phyloP scores from a whole-genome alignment of 2,888 invertebrate genomes.

The Caenorhabditis sp. region DNA sequence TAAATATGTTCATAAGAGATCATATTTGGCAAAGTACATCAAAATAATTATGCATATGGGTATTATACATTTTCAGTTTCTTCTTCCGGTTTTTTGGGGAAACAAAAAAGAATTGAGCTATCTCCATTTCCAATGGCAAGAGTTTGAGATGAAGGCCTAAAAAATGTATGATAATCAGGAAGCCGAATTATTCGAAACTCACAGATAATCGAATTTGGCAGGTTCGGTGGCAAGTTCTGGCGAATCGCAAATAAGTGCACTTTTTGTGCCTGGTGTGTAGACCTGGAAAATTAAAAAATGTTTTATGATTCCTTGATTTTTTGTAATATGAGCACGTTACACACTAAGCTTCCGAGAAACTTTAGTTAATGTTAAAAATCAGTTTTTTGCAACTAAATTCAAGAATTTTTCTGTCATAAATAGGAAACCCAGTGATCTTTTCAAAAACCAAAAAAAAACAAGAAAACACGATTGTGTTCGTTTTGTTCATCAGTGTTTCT shows the following conservation, averaged over 20 bases:
- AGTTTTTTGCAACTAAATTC: too few relatives aligned
- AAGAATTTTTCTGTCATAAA: too few relatives aligned
- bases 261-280: slow-evolving; percentile 27
- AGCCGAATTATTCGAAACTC: background rate
- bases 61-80: background rate
- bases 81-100: background rate
- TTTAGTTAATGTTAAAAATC: too few relatives aligned
- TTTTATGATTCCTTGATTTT: too few relatives aligned
- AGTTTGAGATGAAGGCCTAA: slow-evolving; percentile 14
- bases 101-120: slow-evolving; percentile 27
- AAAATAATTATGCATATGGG: too few relatives aligned
- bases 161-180: background rate
- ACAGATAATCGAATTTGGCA: slow-evolving; percentile 6
- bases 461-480: slow-evolving; percentile 4
- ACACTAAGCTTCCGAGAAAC: too few relatives aligned
- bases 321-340: too few relatives aligned
- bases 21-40: too few relatives aligned
- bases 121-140: slow-evolving; percentile 39
- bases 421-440: too few relatives aligned
- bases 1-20: too few relatives aligned
- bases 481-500: background rate
- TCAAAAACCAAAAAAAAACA: background rate
- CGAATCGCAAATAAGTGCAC: slow-evolving; percentile 9
- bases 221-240: slow-evolving; percentile 31
- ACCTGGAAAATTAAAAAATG: slow-evolving; percentile 15